Conservation (phyloP, 2,797 vertebrate genomes). For the Cephalopachus bancanus region DNA sequence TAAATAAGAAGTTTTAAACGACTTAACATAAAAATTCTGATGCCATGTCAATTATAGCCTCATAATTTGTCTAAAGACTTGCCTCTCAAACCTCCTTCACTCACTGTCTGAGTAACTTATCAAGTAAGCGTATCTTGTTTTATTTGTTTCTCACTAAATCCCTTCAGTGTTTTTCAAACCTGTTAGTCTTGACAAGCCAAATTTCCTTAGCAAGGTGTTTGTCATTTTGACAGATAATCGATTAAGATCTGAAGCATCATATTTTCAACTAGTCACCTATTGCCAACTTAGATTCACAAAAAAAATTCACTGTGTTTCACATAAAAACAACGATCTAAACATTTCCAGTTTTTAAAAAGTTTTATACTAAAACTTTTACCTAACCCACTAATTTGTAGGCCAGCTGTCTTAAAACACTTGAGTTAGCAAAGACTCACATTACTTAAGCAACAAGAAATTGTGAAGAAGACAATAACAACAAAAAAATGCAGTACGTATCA, state of each 20-base stretch:
- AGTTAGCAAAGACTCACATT: not conserved
- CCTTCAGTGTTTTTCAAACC: not conserved
- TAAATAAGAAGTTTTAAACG: not conserved
- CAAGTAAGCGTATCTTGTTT: not conserved
- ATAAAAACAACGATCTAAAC: not conserved
- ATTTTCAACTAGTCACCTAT: conserved; percentile 6
- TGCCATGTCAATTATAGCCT: not conserved
- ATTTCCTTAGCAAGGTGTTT: conserved; percentile 7
- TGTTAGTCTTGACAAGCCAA: not conserved
- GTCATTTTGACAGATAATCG: conserved; percentile 41
- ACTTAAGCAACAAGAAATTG: not conserved
- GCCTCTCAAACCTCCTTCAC: not conserved
- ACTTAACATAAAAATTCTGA: not conserved
- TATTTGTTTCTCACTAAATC: not conserved
- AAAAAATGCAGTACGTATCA: not conserved
- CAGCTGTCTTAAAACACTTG: not conserved
- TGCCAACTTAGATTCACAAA: not conserved
- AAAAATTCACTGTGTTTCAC: not conserved
- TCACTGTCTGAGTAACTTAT: not conserved
- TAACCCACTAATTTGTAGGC: not conserved
- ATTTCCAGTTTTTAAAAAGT: not conserved
- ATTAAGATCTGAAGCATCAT: not conserved
- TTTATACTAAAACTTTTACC: not conserved
- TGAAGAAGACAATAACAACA: not conserved
- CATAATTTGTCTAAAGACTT: not conserved